Evolutionary conservation across 2,113 vertebrate species (phyloP).

Genomic region (Oreotrochilus melanogaster): DNA sequence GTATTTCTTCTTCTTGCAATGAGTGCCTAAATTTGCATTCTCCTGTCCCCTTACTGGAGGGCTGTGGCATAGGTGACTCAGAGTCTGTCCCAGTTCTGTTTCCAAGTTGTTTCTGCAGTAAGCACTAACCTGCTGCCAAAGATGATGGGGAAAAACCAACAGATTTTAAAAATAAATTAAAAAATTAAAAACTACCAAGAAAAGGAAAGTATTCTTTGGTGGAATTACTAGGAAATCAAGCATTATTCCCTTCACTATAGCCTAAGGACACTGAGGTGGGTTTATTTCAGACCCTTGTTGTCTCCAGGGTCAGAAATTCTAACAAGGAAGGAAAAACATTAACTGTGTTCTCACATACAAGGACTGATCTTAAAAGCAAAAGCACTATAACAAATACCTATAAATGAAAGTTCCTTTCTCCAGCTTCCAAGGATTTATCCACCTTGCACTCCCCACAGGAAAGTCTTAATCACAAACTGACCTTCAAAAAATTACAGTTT

Average conservation of each 20-base stretch:
- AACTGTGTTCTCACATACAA: not conserved
- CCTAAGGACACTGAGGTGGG: not conserved
- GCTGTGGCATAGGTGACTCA: not conserved
- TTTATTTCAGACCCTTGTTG: not conserved
- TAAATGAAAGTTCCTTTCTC: not conserved
- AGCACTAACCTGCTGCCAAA: not conserved
- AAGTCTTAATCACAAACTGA: not conserved
- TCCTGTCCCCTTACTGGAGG: accelerated
- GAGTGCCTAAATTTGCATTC: not conserved
- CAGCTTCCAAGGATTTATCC: not conserved
- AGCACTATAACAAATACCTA: not conserved
- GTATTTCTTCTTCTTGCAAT: not conserved
- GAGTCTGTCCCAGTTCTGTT: not conserved
- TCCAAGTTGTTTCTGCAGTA: not conserved
- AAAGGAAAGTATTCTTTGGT: not conserved
- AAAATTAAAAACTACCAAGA: not conserved
- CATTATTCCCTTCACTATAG: not conserved
- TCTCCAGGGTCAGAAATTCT: not conserved
- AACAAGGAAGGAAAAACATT: not conserved
- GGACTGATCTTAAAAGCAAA: not conserved
- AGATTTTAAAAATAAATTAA: not conserved
- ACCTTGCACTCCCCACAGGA: not conserved
- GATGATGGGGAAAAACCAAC: accelerated
- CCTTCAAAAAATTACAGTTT: not conserved
- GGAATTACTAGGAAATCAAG: not conserved